Conservation (phyloP, 1,140 invertebrate genomes). For the Polyergus mexicanus region DNA sequence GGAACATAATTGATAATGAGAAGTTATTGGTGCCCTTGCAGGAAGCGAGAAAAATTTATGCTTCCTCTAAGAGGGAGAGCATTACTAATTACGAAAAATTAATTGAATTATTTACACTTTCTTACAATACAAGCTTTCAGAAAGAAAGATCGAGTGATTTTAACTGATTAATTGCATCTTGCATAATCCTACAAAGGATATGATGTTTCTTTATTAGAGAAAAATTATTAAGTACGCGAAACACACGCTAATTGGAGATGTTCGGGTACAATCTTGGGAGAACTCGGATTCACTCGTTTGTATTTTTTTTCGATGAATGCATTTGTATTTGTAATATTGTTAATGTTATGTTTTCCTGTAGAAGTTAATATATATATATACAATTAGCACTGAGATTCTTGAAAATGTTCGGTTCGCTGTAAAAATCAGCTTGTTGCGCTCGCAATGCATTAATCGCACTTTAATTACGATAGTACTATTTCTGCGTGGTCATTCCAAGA, state of each 20-base stretch:
- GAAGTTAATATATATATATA: no score
- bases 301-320: not conserved
- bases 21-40: not conserved
- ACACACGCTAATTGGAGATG: not conserved
- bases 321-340: not conserved
- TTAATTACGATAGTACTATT: slow-evolving; percentile 24
- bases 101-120: slow-evolving; percentile 10
- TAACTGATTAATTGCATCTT: slow-evolving; percentile 14
- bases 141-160: not conserved
- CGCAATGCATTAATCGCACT: slow-evolving; percentile 44
- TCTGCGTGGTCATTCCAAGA: slow-evolving; percentile 39
- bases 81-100: slow-evolving; percentile 36
- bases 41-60: not conserved
- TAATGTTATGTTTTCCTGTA: no score
- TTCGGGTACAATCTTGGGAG: not conserved
- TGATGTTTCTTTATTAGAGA: not conserved
- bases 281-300: not conserved
- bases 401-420: not conserved
- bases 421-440: slow-evolving; percentile 24
- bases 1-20: not conserved
- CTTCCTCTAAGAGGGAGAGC: not conserved
- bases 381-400: slow-evolving; percentile 5
- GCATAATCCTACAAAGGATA: not conserved
- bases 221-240: not conserved
- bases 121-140: not conserved